Base-by-base conservation (phyloP, 2,113 vertebrate species). In the Chunga burmeisteri region DNA sequence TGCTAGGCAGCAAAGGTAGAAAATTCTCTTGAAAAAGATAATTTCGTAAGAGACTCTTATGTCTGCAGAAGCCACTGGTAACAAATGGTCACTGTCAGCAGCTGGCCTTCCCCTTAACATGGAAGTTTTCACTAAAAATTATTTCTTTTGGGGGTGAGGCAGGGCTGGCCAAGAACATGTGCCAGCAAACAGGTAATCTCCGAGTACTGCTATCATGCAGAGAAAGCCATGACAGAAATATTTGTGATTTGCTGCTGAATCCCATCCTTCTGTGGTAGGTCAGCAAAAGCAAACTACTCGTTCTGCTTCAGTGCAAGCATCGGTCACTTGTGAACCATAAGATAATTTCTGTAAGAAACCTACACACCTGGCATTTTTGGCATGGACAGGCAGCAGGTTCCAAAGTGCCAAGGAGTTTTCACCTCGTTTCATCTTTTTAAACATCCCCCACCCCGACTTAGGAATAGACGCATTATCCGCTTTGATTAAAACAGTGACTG, bases 181-280 rank as follows among this genome's bases (percentile, higher is more conserved):
- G 7, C 68, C 38, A 36, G 56, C 52, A 49, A 67, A 20, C 13
- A 15, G n/a, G 50, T 36, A 70, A 26, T 13, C 11, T 42, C 36
- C 5, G 26, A n/a, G n/a, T 32, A 34, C 65, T 59, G 49, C 27
- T 63, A 2, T 53, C 15, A 6, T 59, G 71, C 52, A 88, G 88
- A 56, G 42, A 42, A 40, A 47, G n/a, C 19, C 26, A 22, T 55
- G 63, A 12, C 36, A 49, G 34, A 61, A 59, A 22, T n/a, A 30
- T 67, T n/a, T 49, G 72, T 40, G 42, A 61, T 46, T 85, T 61
- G 32, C 11, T 63, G 30, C 63, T 5, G 2, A 80, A 36, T 42
- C 0, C 0, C 19, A 6, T 58, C 78, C 20, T 38, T 81, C 32
- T 47, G 34, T 79, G 46, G 6, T 49, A 0, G 17, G 22, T 62